These are phyloP conservation scores for Apamea monoglypha DNA, from an alignment of 2,888 invertebrate species.

Conservation along the genomic window DNA sequence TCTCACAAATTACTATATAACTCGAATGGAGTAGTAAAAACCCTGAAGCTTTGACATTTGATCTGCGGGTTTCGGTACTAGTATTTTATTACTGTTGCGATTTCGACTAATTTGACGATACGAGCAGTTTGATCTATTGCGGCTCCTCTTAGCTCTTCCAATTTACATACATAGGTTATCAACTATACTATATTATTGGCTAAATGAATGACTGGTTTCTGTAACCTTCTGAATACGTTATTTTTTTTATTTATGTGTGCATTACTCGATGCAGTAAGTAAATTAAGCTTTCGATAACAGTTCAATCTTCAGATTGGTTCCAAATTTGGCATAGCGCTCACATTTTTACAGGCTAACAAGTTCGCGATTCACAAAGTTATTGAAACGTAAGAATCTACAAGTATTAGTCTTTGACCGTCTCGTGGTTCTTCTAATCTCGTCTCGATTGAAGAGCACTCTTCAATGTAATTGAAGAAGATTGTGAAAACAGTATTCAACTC, in stretches of 20 bases:
- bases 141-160: no score
- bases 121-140: no score
- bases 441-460: slow-evolving; percentile 19
- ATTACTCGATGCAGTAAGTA: neutral
- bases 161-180: no score
- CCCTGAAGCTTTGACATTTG: neutral
- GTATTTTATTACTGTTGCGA: no score
- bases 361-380: neutral
- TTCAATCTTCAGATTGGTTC: neutral
- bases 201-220: no score
- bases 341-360: neutral
- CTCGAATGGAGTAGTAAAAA: slow-evolving; percentile 3
- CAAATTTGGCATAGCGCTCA: neutral
- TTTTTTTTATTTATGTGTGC: neutral
- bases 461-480: slow-evolving; percentile 58
- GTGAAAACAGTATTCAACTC: slow-evolving; percentile 55
- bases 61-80: neutral
- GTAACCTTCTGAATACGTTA: no score
- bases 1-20: slow-evolving; percentile 24
- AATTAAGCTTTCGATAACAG: neutral
- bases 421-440: slow-evolving; percentile 6
- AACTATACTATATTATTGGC: no score
- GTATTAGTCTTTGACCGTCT: neutral
- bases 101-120: no score
- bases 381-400: neutral